phyloP scores from a whole-genome alignment of 2,888 invertebrate species.

The Tenthredo notha region DNA sequence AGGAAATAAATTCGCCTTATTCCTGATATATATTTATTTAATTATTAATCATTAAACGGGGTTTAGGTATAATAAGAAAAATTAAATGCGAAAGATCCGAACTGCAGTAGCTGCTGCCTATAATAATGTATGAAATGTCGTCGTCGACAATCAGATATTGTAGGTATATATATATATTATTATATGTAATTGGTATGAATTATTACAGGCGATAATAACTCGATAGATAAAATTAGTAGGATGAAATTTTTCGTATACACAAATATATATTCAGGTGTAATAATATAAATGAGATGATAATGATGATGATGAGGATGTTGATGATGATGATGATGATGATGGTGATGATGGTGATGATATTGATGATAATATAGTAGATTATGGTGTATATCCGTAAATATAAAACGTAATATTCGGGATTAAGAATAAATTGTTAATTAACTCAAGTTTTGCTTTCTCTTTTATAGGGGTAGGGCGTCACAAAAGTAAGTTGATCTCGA shows the following conservation, averaged over 20 bases:
- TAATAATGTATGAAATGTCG: slow-evolving; percentile 9
- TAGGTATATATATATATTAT: neutral
- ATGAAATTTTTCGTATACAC: neutral
- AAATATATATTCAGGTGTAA: neutral
- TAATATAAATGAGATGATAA: neutral
- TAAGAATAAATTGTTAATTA: slow-evolving; percentile 40
- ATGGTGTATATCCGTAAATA: neutral
- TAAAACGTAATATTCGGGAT: slow-evolving; percentile 23
- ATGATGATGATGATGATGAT: neutral
- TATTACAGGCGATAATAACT: neutral
- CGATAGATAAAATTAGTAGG: neutral
- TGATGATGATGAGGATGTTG: neutral
- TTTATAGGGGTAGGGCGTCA: slow-evolving; percentile 79
- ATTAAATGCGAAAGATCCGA: neutral
- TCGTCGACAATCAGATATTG: neutral
- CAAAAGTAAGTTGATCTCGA: slow-evolving; percentile 78
- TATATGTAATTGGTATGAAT: slow-evolving; percentile 13
- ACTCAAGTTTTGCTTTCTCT: slow-evolving; percentile 74
- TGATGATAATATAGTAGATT: neutral
- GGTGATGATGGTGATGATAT: neutral
- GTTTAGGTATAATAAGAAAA: neutral
- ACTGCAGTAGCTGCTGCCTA: neutral
- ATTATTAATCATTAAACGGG: neutral
- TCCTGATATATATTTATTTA: neutral
- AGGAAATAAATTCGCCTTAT: neutral